Evolutionary conservation across 2,113 vertebrate genomes (phyloP).

Genomic region (Crotophaga sulcirostris): DNA sequence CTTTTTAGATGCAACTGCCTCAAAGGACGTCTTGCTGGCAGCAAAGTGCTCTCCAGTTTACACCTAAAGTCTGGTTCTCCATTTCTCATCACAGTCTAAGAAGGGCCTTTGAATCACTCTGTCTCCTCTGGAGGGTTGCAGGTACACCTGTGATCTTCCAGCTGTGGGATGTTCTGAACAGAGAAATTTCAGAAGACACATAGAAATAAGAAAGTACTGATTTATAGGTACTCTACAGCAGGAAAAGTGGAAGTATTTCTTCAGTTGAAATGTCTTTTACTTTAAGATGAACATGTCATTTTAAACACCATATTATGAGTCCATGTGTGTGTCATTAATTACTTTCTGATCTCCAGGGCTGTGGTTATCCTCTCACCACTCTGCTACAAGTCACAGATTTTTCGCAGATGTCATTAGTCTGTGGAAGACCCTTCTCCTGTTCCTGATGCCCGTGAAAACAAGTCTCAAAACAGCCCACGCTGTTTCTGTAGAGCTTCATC

Average conservation of each 20-base stretch:
- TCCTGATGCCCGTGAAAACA: neutral
- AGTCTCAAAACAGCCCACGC: neutral
- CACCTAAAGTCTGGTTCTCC: neutral
- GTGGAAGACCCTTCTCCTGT: neutral
- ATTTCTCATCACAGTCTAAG: neutral
- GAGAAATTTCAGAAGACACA: slow-evolving; percentile 15
- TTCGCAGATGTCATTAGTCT: neutral
- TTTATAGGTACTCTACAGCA: neutral
- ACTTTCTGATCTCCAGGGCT: neutral
- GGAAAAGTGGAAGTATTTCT: neutral
- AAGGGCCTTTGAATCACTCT: neutral
- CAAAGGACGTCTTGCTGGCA: neutral
- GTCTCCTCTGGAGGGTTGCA: neutral
- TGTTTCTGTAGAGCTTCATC: neutral
- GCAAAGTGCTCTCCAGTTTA: slow-evolving; percentile 11
- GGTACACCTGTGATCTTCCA: neutral
- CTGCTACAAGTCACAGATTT: neutral
- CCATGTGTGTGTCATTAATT: neutral
- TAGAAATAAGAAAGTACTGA: neutral
- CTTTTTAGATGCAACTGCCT: slow-evolving; percentile 20
- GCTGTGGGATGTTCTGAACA: neutral
- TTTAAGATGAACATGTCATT: neutral
- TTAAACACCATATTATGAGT: neutral
- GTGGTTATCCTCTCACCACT: accelerated
- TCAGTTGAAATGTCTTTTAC: neutral